Evolutionary conservation across 2,797 vertebrate species (phyloP).

Genomic region (Pseudochromis fuscus): DNA sequence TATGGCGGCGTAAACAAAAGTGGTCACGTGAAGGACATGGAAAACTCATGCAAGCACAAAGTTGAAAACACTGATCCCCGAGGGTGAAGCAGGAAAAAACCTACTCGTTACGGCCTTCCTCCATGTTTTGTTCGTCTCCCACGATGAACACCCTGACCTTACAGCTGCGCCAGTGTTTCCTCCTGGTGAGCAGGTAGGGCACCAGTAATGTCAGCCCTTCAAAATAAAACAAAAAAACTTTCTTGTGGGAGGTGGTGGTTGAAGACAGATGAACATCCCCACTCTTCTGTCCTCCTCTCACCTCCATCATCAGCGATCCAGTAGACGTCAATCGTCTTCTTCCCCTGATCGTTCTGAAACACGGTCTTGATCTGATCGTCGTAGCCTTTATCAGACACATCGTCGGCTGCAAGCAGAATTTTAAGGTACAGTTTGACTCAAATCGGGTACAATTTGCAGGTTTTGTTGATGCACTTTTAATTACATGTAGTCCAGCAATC

Average conservation of each 20-base stretch:
- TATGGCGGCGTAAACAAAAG: too few species aligned
- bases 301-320: slow-evolving; percentile 88
- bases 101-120: slow-evolving; percentile 81
- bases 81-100: slow-evolving; percentile 21
- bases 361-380: slow-evolving; percentile 72
- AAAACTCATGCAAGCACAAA: not conserved
- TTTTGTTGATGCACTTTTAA: too few species aligned
- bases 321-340: slow-evolving; percentile 84
- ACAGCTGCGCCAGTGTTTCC: slow-evolving; percentile 79
- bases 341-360: slow-evolving; percentile 84
- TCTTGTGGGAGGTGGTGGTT: too few species aligned
- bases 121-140: slow-evolving; percentile 79
- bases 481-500: too few species aligned
- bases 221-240: too few species aligned
- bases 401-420: slow-evolving; percentile 29
- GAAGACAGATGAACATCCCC: too few species aligned
- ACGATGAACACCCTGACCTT: slow-evolving; percentile 84
- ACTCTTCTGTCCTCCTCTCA: too few species aligned
- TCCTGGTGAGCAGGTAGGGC: slow-evolving; percentile 85
- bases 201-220: slow-evolving; percentile 86
- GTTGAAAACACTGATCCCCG: not conserved
- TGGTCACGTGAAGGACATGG: too few species aligned
- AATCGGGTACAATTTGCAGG: too few species aligned
- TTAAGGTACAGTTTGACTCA: too few species aligned
- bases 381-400: slow-evolving; percentile 37